Evolutionary conservation across 2,797 vertebrate genomes (phyloP), one percentile per base, ranked within the genome.

Genomic region (Erpetoichthys calabaricus): DNA sequence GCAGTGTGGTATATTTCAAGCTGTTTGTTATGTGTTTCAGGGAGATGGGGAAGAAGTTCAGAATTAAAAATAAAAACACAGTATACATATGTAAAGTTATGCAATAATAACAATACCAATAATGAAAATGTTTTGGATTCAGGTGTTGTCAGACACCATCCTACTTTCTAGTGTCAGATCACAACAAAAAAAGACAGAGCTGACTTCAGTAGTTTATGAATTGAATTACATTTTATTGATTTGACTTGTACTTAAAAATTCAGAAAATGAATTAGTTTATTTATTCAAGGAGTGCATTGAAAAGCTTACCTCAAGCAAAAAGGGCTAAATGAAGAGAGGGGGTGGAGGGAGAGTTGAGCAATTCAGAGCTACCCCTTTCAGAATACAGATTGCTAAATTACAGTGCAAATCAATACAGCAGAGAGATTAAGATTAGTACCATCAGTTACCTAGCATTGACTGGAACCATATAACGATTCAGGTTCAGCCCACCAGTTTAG

Each of bases 401-500:
- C 68, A 62, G 49, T 25, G 57, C 52, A 57, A 70, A 75, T 76
- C 75, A 64, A 66, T 71, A 67, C 1, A 47, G 62, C 63, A 63
- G 60, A 62, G 70, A 46, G 65, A 67, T 62, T 25, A 64, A 65
- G 69, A 69, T 75, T 70, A 69, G 64, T 55, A 65, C 72, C 60
- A 68, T 70, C 59, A 45, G 10, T 71, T 70, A 68, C 66, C 62
- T 51, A 60, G 70, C 66, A 78, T 63, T 76, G 69, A 75, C 73
- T 68, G 67, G 73, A 70, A 65, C 64, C 53, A 58, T 66, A 62
- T 58, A 68, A 76, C 68, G 64, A 63, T 63, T 61, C 25, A 3
- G 54, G 64, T 60, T 66, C 59, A 61, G 62, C 76, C 76, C 71
- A 74, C 71, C 66, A 64, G 67, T 74, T 75, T 67, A 78, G 59